Evolutionary conservation across 30 jellyfish, hydroid and myxozoan species (phyloP), one percentile per base, ranked within the genome.

Genomic region (Nemopilema nomurai): DNA sequence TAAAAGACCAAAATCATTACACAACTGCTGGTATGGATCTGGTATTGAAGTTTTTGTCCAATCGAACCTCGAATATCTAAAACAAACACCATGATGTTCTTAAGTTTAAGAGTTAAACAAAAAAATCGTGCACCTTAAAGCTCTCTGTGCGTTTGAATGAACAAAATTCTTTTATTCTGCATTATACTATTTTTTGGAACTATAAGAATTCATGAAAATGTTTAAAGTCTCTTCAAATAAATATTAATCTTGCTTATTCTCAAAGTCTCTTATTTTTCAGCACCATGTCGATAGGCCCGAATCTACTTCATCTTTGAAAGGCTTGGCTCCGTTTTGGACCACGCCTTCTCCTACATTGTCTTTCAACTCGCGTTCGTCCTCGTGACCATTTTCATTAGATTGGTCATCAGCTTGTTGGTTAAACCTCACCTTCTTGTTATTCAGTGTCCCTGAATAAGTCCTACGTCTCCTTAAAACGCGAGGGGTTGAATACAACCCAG

Each of bases 381-480:
- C 69, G 18, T 71, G 30, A 28, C 7, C 49, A 62, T 71, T 28
- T 1, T 71, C 0, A 26, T 74, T 72, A 49, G 49, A 8, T 28
- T 28, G 31, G 24, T 57, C 30, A 19, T 31, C 69, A 1, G 89
- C 57, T 13, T 3, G 31, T n/a, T 79, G 80, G 75, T 29, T 57
- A 25, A 71, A 28, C 49, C 86, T 52, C 17, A 71, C 87, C 49
- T 83, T 71, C 24, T 68, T 82, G 13, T 41, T 41, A 50, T 51
- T 71, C 62, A 85, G 30, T 83, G 86, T 64, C 64, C 92, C 92
- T 22, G 92, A 52, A 31, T 71, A 71, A 19, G 92, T 83, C 71
- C 52, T 71, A 3, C 92, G 62, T 85, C 92, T 83, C 16, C 92
- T 84, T 79, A 83, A 66, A 1, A 53, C 84, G 18, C 92, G 92